Evolutionary conservation across 2,888 invertebrate genomes (phyloP).

Genomic region (Caenorhabditis drosophilae): DNA sequence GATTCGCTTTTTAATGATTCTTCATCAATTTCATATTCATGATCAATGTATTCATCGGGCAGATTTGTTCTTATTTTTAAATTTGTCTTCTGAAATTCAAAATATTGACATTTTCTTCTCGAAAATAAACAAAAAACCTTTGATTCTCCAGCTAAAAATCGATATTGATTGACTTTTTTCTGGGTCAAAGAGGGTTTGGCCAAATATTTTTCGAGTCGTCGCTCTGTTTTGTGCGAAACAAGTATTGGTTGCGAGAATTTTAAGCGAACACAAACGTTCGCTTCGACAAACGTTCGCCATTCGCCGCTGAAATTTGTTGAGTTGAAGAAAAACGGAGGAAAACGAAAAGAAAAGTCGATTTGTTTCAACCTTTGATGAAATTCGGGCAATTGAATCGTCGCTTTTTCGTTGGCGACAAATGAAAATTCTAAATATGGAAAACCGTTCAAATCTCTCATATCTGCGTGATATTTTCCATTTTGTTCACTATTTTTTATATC

Average conservation of each 20-base stretch:
- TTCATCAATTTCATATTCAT: conserved; percentile 22
- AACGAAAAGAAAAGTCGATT: background rate
- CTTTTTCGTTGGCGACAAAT: conserved; percentile 24
- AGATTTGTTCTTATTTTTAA: conserved; percentile 23
- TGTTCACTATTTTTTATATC: conserved; percentile 10
- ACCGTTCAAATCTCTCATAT: conserved; percentile 29
- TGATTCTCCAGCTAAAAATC: conserved; percentile 18
- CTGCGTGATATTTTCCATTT: conserved; percentile 16
- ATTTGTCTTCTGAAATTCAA: conserved; percentile 2
- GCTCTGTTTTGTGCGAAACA: conserved; percentile 23
- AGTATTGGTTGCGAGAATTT: conserved; percentile 19
- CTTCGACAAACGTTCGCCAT: too few species aligned
- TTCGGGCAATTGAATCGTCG: conserved; percentile 17
- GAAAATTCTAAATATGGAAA: conserved; percentile 40
- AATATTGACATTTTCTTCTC: conserved; percentile 1
- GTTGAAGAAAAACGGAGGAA: background rate
- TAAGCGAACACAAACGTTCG: conserved; percentile 18
- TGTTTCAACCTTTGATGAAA: conserved; percentile 5
- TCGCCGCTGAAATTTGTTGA: conserved; percentile 5
- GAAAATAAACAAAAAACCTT: background rate
- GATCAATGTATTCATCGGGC: conserved; percentile 24
- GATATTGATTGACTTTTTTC: conserved; percentile 36
- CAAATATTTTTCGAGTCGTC: conserved; percentile 23
- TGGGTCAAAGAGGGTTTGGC: conserved; percentile 30
- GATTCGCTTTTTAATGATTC: conserved; percentile 30